A percentile compares a stretch with the other conserved stretches of the same genome.
Evolutionary conservation across 2,113 vertebrate species (phyloP).

Genomic region (Passer domesticus): DNA sequence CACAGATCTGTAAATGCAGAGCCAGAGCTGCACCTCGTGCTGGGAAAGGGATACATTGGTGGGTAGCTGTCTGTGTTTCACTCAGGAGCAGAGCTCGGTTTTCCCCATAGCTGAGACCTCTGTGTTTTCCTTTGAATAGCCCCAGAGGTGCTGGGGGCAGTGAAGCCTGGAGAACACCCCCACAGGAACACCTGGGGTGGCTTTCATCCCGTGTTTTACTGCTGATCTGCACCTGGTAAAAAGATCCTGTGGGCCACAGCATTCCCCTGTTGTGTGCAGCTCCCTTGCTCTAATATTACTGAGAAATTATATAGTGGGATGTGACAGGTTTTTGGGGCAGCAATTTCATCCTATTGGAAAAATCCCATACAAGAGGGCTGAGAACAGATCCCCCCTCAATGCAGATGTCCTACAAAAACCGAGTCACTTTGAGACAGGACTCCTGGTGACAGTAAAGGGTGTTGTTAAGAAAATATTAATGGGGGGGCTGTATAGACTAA

Average conservation of each 20-base stretch:
- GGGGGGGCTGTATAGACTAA: neutral
- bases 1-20: neutral
- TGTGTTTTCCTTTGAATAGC: neutral
- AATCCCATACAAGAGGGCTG: neutral
- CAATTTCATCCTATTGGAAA: neutral
- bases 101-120: neutral
- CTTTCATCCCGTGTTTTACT: neutral
- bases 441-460: neutral
- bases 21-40: fast-evolving
- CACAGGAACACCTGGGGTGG: neutral
- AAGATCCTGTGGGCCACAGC: neutral
- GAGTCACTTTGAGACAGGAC: neutral
- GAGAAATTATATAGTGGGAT: neutral
- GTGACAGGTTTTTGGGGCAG: neutral
- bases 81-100: neutral
- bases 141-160: neutral
- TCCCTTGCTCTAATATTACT: neutral
- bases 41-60: neutral
- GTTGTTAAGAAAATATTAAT: neutral
- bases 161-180: fast-evolving
- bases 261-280: neutral
- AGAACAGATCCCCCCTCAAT: fast-evolving
- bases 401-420: neutral
- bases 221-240: neutral
- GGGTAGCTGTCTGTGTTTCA: neutral